Conservation (phyloP, 2,797 vertebrate species). For the Xerus rutilus region DNA sequence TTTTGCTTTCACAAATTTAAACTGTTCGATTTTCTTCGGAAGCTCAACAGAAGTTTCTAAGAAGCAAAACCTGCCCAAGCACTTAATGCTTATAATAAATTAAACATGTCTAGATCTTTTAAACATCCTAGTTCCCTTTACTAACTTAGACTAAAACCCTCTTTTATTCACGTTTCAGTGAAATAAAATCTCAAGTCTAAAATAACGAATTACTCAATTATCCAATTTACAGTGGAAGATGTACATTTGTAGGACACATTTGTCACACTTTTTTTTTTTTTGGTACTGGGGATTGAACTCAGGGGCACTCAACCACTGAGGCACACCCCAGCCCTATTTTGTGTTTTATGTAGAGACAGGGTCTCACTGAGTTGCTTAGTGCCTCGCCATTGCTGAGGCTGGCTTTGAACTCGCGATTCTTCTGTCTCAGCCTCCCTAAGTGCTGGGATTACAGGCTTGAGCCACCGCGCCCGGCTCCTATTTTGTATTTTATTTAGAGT, state of each 20-base stretch:
- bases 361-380: too few relatives aligned
- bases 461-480: too few relatives aligned
- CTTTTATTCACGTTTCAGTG: not conserved
- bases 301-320: too few relatives aligned
- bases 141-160: not conserved
- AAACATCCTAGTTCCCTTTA: not conserved
- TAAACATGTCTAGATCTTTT: conserved; percentile 27
- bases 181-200: conserved; percentile 27
- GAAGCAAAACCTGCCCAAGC: not conserved
- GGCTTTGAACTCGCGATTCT: too few relatives aligned
- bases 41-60: conserved; percentile 41
- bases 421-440: too few relatives aligned
- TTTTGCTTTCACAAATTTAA: conserved; percentile 67
- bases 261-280: not conserved
- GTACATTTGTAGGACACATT: not conserved
- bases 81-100: conserved; percentile 55
- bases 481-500: too few relatives aligned
- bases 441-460: too few relatives aligned
- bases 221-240: not conserved
- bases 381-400: too few relatives aligned
- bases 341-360: too few relatives aligned
- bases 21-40: conserved; percentile 55
- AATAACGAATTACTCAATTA: conserved; percentile 60
- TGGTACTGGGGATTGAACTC: too few relatives aligned
- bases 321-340: too few relatives aligned